Base-by-base conservation (phyloP, 2,888 invertebrate genomes). In the Deilephila porcellus region DNA sequence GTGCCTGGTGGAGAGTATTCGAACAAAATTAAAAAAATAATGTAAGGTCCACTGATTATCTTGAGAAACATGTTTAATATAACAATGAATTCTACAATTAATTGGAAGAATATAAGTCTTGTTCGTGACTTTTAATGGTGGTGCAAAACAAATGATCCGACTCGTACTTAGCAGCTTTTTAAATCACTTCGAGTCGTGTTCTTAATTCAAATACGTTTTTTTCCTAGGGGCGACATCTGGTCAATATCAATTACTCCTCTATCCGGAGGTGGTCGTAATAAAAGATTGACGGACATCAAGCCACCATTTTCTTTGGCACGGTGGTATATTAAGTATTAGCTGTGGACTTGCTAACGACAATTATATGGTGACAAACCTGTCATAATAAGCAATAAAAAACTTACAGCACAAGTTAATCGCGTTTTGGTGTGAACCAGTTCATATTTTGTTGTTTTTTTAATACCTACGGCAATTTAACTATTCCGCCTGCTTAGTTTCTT, bases 291-390 rank as follows among this genome's bases (percentile, higher is more conserved):
- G 56, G 56, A 56, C 14, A 56, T 52, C 56, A 6, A 19, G n/a
- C 5, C 14, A 56, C 6, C 6, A 56, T 56, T 56, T 56, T 19
- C 56, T 56, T 45, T 56, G 19, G 17, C 53, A 19, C 17, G 53
- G 19, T 19, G 17, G 53, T 19, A 56, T 56, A n/a, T 56, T 56
- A 19, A 45, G 56, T n/a, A 56, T 4, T n/a, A 56, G 56, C 5
- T 5, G 56, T 56, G 19, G 56, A 7, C 56, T n/a, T n/a, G n/a
- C 4, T 56, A 56, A 5, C 56, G 56, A 56, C 56, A 56, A 56
- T 56, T 56, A 56, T 56, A n/a, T 56, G 56, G 56, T 56, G 56
- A 56, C 56, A 56, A 56, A 56, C 56, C 56, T 56, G 56, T 56
- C n/a, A 56, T 56, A 56, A 56, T 56, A 2, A 56, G 56, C n/a